phyloP scores from a whole-genome alignment of 2,888 invertebrate species.

The Papilio gigon region DNA sequence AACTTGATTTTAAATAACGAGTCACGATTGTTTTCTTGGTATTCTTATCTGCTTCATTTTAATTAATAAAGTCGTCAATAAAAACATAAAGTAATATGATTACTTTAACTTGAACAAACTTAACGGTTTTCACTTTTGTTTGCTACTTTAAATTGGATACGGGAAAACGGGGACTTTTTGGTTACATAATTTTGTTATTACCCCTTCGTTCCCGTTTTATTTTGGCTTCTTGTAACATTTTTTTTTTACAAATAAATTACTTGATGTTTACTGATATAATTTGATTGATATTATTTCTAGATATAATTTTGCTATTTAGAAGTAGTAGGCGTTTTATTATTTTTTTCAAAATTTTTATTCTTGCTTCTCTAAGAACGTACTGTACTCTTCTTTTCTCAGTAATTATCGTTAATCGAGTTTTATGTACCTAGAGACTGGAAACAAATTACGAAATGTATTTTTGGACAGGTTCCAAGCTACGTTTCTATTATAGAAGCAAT shows the following conservation, averaged over 20 bases:
- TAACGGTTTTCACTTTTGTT: constrained; percentile 30
- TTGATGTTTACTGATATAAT: constrained; percentile 18
- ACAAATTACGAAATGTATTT: constrained; percentile 25
- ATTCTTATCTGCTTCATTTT: background rate
- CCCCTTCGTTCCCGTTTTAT: constrained; percentile 14
- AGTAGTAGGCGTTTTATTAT: background rate
- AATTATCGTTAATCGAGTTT: constrained; percentile 11
- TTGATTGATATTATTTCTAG: background rate
- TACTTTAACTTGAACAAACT: constrained; percentile 16
- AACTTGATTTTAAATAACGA: too few relatives aligned
- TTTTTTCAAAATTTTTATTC: background rate
- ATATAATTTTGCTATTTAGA: background rate
- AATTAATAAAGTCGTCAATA: background rate
- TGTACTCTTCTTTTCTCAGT: background rate
- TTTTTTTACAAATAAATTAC: background rate
- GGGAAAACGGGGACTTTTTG: constrained; percentile 16
- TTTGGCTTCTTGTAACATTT: background rate
- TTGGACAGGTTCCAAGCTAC: constrained; percentile 23
- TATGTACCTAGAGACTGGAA: constrained; percentile 10
- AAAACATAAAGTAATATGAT: constrained; percentile 6
- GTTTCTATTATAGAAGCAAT: constrained; percentile 30
- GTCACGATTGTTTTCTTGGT: background rate
- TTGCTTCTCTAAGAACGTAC: background rate
- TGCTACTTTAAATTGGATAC: constrained; percentile 28
- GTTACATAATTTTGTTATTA: constrained; percentile 19